These are phyloP conservation scores for Megaptera novaeangliae DNA, from an alignment of 2,113 vertebrate genomes.

Conservation along the genomic window DNA sequence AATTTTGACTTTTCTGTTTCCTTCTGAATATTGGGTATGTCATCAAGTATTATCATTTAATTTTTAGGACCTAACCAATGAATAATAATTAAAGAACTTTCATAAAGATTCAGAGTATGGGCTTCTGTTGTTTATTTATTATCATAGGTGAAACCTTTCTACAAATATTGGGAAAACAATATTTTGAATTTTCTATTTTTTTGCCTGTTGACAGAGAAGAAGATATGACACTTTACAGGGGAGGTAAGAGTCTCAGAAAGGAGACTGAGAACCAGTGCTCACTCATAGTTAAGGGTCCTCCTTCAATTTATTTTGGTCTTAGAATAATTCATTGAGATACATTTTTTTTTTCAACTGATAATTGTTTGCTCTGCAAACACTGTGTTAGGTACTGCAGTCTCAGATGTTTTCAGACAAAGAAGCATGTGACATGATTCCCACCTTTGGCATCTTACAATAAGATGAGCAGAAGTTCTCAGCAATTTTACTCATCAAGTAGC, in stretches of 20 bases:
- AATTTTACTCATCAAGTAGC: not conserved
- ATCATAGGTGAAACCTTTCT: not conserved
- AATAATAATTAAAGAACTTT: not conserved
- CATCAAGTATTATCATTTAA: not conserved
- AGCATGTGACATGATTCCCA: not conserved
- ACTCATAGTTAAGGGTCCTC: not conserved
- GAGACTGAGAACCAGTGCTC: not conserved
- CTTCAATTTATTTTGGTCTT: conserved; percentile 5
- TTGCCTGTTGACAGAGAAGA: not conserved
- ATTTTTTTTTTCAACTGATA: not conserved
- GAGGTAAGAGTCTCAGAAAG: not conserved
- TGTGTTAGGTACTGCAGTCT: not conserved
- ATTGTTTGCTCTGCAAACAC: not conserved
- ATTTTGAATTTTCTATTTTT: not conserved
- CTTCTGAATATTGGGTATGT: not conserved
- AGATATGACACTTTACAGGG: not conserved
- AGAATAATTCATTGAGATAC: not conserved
- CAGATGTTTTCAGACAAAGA: not conserved
- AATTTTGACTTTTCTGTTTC: not conserved
- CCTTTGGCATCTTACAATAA: not conserved
- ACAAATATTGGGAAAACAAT: not conserved
- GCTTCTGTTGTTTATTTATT: not conserved
- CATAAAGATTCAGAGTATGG: not conserved
- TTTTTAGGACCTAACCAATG: not conserved
- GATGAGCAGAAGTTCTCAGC: not conserved